Evolutionary conservation across 2,797 vertebrate species (phyloP), one percentile per base, ranked within the genome.

Genomic region (Parotocinclus haroldoi): DNA sequence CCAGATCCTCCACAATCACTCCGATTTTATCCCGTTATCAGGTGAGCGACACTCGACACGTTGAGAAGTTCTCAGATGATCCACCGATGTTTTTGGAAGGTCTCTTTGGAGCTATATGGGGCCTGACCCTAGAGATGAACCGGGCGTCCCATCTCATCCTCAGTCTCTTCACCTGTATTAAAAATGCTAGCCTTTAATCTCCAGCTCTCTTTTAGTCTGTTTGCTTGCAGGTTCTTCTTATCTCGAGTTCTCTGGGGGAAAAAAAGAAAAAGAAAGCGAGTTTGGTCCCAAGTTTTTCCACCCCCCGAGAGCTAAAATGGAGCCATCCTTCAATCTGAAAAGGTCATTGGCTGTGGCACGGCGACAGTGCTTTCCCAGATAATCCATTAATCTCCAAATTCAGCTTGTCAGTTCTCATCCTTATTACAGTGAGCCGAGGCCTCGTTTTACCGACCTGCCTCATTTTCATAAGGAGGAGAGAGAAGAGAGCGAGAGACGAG

Each of bases 271-370:
- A 58, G 48, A 46, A 14, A 40, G 58, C 58, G 42, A 36, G 65
- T n/a, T 27, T 38, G 58, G 62, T 27, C 51, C 45, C 44, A 52
- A 40, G 49, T 46, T 50, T 48, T 48, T 55, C 52, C 67, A 62
- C 40, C 64, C 67, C 65, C 40, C 64, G 71, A 73, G 73, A 76
- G 80, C 76, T 84, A 87, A 87, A 86, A 86, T 89, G 80, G 83
- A 89, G 82, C 83, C 86, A 91, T 91, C 85, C 84, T 81, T 92
- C 90, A 88, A 89, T 91, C 88, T 90, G 89, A 84, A 92, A 93
- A 93, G 90, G 92, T 94, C 88, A 85, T 83, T 83, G 84, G 51
- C 76, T 74, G 61, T 84, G 85, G 83, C 79, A 82, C 66, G 78
- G 76, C 81, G 81, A 86, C 81, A 84, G 78, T 71, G 76, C 84